A percentile compares a stretch with the other conserved stretches of the same genome.
Conservation (phyloP, 2,113 vertebrate species). For the Gymnobelideus leadbeateri region DNA sequence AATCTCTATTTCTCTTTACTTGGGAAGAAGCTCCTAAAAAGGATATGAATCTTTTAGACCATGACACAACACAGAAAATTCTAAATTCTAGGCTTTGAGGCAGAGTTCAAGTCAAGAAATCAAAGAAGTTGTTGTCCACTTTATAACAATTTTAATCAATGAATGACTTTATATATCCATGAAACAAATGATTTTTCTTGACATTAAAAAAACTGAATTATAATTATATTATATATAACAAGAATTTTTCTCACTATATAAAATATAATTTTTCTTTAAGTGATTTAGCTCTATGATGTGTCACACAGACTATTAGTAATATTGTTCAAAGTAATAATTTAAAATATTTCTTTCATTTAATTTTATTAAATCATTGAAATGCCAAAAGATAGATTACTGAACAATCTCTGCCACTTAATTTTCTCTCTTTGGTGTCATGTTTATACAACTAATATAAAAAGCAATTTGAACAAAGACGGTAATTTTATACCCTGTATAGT, state of each 20-base stretch:
- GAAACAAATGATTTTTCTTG: background rate
- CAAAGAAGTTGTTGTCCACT: slow-evolving; percentile 15
- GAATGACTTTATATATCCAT: slow-evolving; percentile 18
- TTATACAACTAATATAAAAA: background rate
- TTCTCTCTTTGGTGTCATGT: background rate
- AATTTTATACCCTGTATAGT: background rate
- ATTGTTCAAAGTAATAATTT: background rate
- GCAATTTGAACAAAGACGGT: background rate
- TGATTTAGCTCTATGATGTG: background rate
- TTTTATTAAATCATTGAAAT: background rate
- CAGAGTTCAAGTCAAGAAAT: slow-evolving; percentile 17
- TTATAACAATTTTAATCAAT: slow-evolving; percentile 10
- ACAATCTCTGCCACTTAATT: background rate
- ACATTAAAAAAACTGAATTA: too few species aligned
- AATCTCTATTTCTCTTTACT: slow-evolving; percentile 44
- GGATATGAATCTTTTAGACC: slow-evolving; percentile 42
- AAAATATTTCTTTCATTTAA: background rate
- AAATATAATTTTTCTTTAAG: background rate
- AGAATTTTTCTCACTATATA: background rate
- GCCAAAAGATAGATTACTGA: background rate
- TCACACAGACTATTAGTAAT: background rate
- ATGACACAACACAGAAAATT: slow-evolving; percentile 45
- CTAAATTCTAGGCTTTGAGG: slow-evolving; percentile 48
- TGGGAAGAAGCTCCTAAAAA: slow-evolving; percentile 47
- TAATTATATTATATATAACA: too few species aligned